Base-by-base conservation (phyloP, 1,140 invertebrate species). In the Leptonema lineaticorne region DNA sequence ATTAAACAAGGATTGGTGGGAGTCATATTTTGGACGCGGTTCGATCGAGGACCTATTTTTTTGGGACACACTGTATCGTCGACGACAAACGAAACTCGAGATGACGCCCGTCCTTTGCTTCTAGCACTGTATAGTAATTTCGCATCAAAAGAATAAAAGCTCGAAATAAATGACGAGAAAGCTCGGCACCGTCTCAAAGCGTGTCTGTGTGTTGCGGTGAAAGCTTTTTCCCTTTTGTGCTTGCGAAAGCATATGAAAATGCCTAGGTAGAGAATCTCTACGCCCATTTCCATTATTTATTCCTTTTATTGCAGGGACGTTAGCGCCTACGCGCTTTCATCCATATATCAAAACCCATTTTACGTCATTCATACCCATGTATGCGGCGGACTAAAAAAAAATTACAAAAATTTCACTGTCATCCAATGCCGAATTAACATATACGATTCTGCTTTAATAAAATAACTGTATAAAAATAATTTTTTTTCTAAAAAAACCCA, bases 121-220 rank as follows among this genome's bases (percentile, higher is more conserved):
- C 37, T n/a, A 14, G 37, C 37, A 45, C 37, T 16, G 56, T 59
- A 69, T 72, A 72, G 71, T 72, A 72, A 72, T 72, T 72, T 72
- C 22, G 69, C 64, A 69, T 72, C 68, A 72, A 72, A 72, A 72
- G 71, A 72, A 72, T 69, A 72, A 72, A n/a, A 69, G 53, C 63
- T 50, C 64, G 68, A 69, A 69, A 72, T 69, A 69, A 72, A 64
- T 72, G 71, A 72, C 56, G 68, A 72, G 68, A 72, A 72, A 69
- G 64, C 67, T 68, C 65, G 18, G 59, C 63, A 59, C 41, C 63
- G 50, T 68, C 66, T 67, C 33, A 67, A 72, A 69, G 57, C 70
- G 16, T 14, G 37, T n/a, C n/a, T n/a, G 14, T 45, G 37, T 69
- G 67, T 69, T 69, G 67, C 57, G 63, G 63, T 67, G 63, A 72